Evolutionary conservation across 2,888 invertebrate species (phyloP).

Genomic region (Cetonia aurata): DNA sequence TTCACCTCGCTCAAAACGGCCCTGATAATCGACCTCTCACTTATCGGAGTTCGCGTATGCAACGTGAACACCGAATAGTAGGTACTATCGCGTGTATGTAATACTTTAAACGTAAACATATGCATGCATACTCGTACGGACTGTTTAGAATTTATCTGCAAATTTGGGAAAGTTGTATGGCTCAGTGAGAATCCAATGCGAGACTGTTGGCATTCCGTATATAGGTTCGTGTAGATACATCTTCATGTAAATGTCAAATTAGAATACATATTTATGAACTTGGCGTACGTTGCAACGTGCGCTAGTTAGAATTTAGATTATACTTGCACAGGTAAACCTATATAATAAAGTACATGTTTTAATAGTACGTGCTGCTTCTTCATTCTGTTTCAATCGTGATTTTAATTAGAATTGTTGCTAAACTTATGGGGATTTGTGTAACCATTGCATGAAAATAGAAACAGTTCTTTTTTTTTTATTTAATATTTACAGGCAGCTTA

Average conservation of each 20-base stretch:
- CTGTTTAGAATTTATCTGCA: not conserved
- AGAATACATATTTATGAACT: not conserved
- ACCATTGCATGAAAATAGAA: too few species aligned
- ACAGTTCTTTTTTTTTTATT: too few species aligned
- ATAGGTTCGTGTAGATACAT: not conserved
- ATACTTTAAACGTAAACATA: not conserved
- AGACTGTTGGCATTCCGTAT: not conserved
- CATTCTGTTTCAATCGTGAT: too few species aligned
- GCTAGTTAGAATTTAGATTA: too few species aligned
- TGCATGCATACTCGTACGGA: not conserved
- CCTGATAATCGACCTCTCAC: slow-evolving; percentile 38
- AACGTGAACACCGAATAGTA: slow-evolving; percentile 2
- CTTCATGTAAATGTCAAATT: slow-evolving; percentile 18
- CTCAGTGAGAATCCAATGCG: not conserved
- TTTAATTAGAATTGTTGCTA: too few species aligned
- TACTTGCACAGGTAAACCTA: too few species aligned
- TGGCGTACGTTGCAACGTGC: too few species aligned
- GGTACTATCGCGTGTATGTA: not conserved
- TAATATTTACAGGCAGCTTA: too few species aligned
- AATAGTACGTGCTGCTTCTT: too few species aligned
- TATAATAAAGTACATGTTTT: too few species aligned
- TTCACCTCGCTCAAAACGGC: slow-evolving; percentile 38
- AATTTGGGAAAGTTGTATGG: slow-evolving; percentile 18
- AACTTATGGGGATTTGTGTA: too few species aligned
- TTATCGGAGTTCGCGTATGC: slow-evolving; percentile 31